Base-by-base conservation (phyloP, 2,113 vertebrate species). In the Chloropsis hardwickii region DNA sequence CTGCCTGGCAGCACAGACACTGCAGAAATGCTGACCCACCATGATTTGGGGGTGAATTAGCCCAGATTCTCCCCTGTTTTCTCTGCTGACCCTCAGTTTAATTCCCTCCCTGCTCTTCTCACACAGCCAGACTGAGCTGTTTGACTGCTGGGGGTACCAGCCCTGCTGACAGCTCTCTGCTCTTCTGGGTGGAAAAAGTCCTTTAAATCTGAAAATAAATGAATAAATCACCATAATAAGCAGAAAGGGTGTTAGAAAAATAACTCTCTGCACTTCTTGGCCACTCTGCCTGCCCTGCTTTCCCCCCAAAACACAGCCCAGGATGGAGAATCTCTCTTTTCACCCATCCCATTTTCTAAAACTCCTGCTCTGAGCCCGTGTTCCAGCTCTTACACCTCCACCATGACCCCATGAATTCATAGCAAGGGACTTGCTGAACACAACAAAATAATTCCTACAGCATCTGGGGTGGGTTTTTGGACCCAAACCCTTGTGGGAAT, bases 131-230 rank as follows among this genome's bases (percentile, higher is more conserved):
- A 20, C 79, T 28, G 29, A 60, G 72, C 76, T 77, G 24, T 35
- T 65, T 1, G 0, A 6, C 17, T 13, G 16, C 23, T 1, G 4
- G 0, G 7, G 40, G 37, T 6, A 3, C 7, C 21, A 47, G 65
- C 23, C n/a, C 9, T 48, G 65, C 57, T 6, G 33, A 3, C 20
- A 66, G 60, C 25, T 20, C 61, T 12, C 21, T 1, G 0, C 27
- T 19, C 76, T 31, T 60, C 80, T 42, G 40, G 1, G 1, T 8
- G n/a, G 14, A 15, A 56, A n/a, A 48, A 28, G 4, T 11, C 45
- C 28, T 45, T 61, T 13, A 31, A 48, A 48, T 4, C 0, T 33
- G 50, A 14, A 40, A 24, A 66, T 14, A 14, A 48, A 27, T 4
- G 10, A 19, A 20, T 11, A 8, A 14, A 6, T n/a, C 10, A 42